A percentile compares a stretch with the other conserved stretches of the same genome.
Conservation (phyloP, 2,797 vertebrate species). For the Schizothorax lantsangensis region DNA sequence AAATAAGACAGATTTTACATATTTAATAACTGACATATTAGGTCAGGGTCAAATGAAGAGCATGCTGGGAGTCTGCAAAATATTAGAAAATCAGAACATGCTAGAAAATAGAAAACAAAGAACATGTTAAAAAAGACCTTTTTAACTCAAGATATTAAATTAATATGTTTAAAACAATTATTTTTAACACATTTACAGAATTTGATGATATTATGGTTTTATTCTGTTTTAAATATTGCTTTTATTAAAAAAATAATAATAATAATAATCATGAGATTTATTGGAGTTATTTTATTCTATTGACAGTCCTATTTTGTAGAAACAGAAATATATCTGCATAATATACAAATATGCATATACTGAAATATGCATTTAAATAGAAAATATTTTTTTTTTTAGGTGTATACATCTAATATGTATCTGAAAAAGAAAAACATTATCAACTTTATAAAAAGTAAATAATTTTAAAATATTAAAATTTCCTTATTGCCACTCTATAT, state of each 20-base stretch:
- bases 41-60: neutral
- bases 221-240: neutral
- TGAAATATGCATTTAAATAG: neutral
- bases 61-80: neutral
- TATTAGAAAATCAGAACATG: neutral
- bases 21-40: neutral
- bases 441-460: neutral
- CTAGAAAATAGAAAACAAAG: neutral
- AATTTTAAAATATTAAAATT: neutral
- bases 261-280: neutral
- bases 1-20: neutral
- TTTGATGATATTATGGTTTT: neutral
- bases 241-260: neutral
- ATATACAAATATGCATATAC: neutral
- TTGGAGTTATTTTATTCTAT: neutral
- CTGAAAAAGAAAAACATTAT: neutral
- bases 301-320: neutral
- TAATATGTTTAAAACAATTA: neutral
- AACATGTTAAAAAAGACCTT: too few relatives aligned
- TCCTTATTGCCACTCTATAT: neutral
- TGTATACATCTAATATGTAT: neutral
- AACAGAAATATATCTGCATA: neutral
- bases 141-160: neutral
- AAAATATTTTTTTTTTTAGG: neutral
- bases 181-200: neutral